These are phyloP conservation scores for Pardosa pseudoannulata DNA, from an alignment of 2,888 invertebrate species.

Conservation along the genomic window DNA sequence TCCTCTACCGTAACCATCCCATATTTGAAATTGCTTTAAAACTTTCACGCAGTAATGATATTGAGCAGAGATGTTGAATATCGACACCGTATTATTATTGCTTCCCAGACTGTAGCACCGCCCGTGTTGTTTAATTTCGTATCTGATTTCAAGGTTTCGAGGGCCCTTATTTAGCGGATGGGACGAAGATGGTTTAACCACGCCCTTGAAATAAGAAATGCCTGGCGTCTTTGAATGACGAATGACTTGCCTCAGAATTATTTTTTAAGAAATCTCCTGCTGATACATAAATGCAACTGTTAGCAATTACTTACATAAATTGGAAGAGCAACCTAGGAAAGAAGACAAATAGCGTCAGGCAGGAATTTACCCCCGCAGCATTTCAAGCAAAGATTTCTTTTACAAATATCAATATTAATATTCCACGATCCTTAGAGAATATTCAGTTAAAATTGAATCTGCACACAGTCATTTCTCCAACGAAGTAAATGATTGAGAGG, in stretches of 20 bases:
- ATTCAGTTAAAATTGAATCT: too few relatives aligned
- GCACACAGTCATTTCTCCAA: too few relatives aligned
- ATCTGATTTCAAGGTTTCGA: constrained; percentile 53
- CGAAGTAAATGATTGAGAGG: too few relatives aligned
- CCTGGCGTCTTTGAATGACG: constrained; percentile 38
- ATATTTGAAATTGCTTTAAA: constrained; percentile 46
- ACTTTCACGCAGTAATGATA: constrained; percentile 58
- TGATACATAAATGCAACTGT: neutral
- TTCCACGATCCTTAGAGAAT: too few relatives aligned
- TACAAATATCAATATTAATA: too few relatives aligned
- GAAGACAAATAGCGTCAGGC: too few relatives aligned
- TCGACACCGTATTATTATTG: constrained; percentile 51
- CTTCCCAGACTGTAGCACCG: constrained; percentile 41
- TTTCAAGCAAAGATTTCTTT: too few relatives aligned
- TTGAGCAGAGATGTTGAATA: constrained; percentile 9
- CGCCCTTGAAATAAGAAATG: constrained; percentile 53
- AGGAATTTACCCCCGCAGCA: too few relatives aligned
- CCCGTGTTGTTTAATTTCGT: constrained; percentile 66
- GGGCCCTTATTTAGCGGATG: constrained; percentile 25
- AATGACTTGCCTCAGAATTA: constrained; percentile 28
- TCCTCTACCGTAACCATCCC: constrained; percentile 21
- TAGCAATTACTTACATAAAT: constrained; percentile 36
- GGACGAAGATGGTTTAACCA: constrained; percentile 37
- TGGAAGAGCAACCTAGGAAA: neutral
- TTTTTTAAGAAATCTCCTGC: constrained; percentile 28